phyloP scores from a whole-genome alignment of 2,888 invertebrate genomes.

The Dichetophora obliterata region DNA sequence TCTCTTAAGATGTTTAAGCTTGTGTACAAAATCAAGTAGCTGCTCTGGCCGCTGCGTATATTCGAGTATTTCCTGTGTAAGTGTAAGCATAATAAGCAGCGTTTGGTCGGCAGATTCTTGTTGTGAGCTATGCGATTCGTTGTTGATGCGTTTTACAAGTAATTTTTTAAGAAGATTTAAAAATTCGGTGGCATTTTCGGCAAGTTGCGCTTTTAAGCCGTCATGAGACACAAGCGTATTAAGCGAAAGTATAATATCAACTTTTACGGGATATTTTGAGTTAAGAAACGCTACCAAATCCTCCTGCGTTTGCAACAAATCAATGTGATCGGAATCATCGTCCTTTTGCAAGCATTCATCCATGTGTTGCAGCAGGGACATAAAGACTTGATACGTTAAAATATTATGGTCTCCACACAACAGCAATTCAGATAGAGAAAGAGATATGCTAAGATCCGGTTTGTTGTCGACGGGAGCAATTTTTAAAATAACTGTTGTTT shows the following conservation, averaged over 20 bases:
- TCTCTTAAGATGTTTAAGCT: conserved; percentile 46
- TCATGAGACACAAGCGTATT: conserved; percentile 62
- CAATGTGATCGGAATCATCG: conserved; percentile 42
- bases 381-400: conserved; percentile 62
- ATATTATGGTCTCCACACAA: conserved; percentile 57
- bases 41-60: conserved; percentile 46
- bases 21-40: conserved; percentile 47
- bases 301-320: conserved; percentile 58
- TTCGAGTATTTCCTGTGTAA: conserved; percentile 62
- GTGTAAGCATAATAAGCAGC: conserved; percentile 54
- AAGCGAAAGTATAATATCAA: conserved; percentile 61
- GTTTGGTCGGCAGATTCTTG: conserved; percentile 54
- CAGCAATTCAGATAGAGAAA: conserved; percentile 55
- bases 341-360: conserved; percentile 35
- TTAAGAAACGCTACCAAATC: conserved; percentile 59
- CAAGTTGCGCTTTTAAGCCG: conserved; percentile 61
- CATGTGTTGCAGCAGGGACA: conserved; percentile 54
- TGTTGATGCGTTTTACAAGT: conserved; percentile 46
- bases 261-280: conserved; percentile 57
- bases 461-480: conserved; percentile 49
- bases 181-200: conserved; percentile 59
- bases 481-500: conserved; percentile 50
- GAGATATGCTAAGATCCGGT: conserved; percentile 49
- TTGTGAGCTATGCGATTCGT: not conserved
- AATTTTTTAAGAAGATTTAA: conserved; percentile 56